These are phyloP conservation scores for Amphiura filiformis DNA, from an alignment of 35 echinoderm and acorn worm genomes.

Conservation along the genomic window DNA sequence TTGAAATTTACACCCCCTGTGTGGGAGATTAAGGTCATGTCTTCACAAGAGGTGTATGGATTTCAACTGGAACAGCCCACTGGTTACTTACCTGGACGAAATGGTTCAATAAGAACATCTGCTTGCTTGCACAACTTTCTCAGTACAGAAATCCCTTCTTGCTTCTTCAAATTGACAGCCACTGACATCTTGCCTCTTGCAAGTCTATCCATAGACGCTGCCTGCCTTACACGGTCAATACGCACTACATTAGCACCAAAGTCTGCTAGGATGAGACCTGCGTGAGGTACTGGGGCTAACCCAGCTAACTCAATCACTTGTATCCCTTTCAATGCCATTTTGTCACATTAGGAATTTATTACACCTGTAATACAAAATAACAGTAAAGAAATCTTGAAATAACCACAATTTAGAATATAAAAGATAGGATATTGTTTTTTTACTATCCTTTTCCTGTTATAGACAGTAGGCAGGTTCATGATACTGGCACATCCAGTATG, in stretches of 20 bases:
- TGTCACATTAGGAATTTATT: too few relatives aligned
- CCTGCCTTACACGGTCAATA: constrained; percentile 64
- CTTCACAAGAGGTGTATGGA: too few relatives aligned
- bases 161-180: constrained; percentile 75
- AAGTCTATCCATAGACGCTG: constrained; percentile 47
- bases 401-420: too few relatives aligned
- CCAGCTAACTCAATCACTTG: constrained; percentile 86
- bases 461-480: too few relatives aligned
- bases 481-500: too few relatives aligned
- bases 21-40: too few relatives aligned
- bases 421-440: too few relatives aligned
- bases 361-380: too few relatives aligned
- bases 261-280: constrained; percentile 86
- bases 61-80: too few relatives aligned
- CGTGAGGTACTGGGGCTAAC: constrained; percentile 79
- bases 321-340: constrained; percentile 68
- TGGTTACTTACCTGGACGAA: constrained; percentile 90
- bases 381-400: too few relatives aligned
- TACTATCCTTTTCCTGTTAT: too few relatives aligned
- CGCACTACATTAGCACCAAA: constrained; percentile 85
- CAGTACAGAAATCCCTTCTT: constrained; percentile 63
- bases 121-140: constrained; percentile 74
- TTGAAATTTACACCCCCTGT: too few relatives aligned
- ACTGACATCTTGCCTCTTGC: constrained; percentile 82
- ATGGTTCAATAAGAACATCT: constrained; percentile 98